Evolutionary conservation across 2,113 vertebrate genomes (phyloP).

Genomic region (Pelmatolapia mariae): DNA sequence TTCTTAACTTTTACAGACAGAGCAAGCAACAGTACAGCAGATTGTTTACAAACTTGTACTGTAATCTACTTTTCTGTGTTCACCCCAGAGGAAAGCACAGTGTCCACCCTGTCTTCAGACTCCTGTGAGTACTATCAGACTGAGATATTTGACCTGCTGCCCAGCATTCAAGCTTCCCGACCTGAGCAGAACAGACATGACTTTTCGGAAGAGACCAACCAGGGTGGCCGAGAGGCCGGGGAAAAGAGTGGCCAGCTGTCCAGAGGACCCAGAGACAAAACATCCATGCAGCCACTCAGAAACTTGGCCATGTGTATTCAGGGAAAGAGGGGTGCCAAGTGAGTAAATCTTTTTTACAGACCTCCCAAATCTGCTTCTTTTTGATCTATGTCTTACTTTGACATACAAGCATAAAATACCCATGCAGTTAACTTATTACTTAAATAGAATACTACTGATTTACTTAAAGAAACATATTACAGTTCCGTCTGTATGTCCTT

Average conservation of each 20-base stretch:
- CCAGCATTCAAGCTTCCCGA: slow-evolving; percentile 48
- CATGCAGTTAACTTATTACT: background rate
- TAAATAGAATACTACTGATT: background rate
- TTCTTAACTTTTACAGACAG: background rate
- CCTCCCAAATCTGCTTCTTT: background rate
- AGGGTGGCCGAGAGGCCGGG: background rate
- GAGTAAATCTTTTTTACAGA: background rate
- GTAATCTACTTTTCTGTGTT: background rate
- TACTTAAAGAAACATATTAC: background rate
- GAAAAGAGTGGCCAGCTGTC: background rate
- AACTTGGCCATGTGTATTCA: slow-evolving; percentile 53
- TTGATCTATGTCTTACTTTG: background rate
- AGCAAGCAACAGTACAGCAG: background rate
- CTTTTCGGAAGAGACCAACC: background rate
- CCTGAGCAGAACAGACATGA: background rate
- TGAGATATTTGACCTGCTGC: slow-evolving; percentile 61
- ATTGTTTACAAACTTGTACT: background rate
- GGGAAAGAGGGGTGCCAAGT: slow-evolving; percentile 64
- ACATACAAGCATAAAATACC: background rate
- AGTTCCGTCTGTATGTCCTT: background rate
- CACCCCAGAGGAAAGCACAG: slow-evolving; percentile 49
- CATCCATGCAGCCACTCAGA: slow-evolving; percentile 38
- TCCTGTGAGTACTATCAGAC: slow-evolving; percentile 58
- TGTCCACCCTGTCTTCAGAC: slow-evolving; percentile 39
- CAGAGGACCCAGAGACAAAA: slow-evolving; percentile 26